These are phyloP conservation scores for Taphrorychus bicolor DNA, from an alignment of 2,888 invertebrate genomes.

Conservation along the genomic window DNA sequence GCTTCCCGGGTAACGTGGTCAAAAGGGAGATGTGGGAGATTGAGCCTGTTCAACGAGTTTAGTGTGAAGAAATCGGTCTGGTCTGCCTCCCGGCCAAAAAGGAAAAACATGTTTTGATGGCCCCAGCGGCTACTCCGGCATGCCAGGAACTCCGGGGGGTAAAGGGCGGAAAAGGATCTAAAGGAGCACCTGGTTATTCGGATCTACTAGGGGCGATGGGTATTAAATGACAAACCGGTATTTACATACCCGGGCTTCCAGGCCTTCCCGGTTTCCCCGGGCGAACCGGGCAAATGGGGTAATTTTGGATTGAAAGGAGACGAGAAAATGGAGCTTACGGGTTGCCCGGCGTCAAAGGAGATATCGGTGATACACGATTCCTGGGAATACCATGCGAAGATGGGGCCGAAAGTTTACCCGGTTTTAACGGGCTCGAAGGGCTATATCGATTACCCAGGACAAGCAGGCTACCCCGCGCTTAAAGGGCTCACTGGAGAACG, in stretches of 20 bases:
- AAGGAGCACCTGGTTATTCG: constrained; percentile 56
- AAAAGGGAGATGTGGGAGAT: constrained; percentile 65
- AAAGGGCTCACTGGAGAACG: constrained; percentile 48
- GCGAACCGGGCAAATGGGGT: constrained; percentile 54
- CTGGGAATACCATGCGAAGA: constrained; percentile 49
- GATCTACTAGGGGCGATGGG: constrained; percentile 56
- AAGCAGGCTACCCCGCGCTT: constrained; percentile 55
- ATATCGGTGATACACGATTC: constrained; percentile 50
- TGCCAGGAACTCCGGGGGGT: no score
- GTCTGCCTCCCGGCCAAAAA: constrained; percentile 56
- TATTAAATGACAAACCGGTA: constrained; percentile 53
- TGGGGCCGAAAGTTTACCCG: constrained; percentile 44
- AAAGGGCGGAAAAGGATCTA: no score
- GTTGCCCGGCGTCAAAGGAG: constrained; percentile 52
- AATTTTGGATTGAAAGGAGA: constrained; percentile 56
- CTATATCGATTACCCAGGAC: constrained; percentile 53
- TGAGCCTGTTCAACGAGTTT: constrained; percentile 63
- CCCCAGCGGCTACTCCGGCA: no score
- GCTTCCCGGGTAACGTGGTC: constrained; percentile 55
- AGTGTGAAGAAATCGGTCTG: constrained; percentile 60
- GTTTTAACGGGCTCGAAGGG: constrained; percentile 57
- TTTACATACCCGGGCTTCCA: constrained; percentile 51
- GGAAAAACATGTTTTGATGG: constrained; percentile 58
- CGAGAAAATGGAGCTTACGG: constrained; percentile 51
- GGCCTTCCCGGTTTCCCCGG: constrained; percentile 54